Percentiles rank a stretch among this genome's conserved stretches.
These are phyloP conservation scores for Propsilocerus akamusi DNA, from an alignment of 1,140 invertebrate genomes.

Conservation along the genomic window DNA sequence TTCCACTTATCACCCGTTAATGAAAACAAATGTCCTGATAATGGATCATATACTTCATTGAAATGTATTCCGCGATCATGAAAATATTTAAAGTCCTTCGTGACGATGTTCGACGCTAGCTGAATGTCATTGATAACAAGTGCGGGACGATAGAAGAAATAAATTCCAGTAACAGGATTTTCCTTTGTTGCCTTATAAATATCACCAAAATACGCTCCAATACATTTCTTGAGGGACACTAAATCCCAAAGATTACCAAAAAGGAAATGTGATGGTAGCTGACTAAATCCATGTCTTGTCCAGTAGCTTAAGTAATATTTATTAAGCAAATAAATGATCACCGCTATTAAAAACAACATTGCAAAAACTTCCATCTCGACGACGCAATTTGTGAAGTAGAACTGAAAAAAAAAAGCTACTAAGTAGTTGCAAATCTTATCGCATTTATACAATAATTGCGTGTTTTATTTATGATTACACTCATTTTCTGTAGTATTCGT, in stretches of 20 bases:
- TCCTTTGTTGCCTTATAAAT: constrained; percentile 6
- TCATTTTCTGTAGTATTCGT: too few species aligned
- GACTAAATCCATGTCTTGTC: not conserved
- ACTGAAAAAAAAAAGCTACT: too few species aligned
- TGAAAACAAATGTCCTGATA: constrained; percentile 22
- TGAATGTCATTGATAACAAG: constrained; percentile 22
- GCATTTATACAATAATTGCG: too few species aligned
- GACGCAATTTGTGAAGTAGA: too few species aligned
- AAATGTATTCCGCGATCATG: constrained; percentile 22
- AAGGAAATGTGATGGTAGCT: not conserved
- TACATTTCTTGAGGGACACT: not conserved
- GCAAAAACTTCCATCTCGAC: not conserved
- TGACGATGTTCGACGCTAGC: constrained; percentile 31
- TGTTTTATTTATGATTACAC: too few species aligned
- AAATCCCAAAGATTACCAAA: not conserved
- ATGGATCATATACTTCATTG: constrained; percentile 21
- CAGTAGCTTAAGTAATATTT: not conserved
- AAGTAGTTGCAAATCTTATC: too few species aligned
- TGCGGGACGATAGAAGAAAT: constrained; percentile 21
- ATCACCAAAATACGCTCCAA: constrained; percentile 4
- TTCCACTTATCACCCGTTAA: constrained; percentile 26
- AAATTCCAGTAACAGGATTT: constrained; percentile 10
- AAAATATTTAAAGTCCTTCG: constrained; percentile 30
- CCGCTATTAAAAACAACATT: not conserved
- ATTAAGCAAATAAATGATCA: not conserved